A percentile compares a stretch with the other conserved stretches of the same genome.
Conservation (phyloP, 2,888 invertebrate species). For the Allacma fusca region DNA sequence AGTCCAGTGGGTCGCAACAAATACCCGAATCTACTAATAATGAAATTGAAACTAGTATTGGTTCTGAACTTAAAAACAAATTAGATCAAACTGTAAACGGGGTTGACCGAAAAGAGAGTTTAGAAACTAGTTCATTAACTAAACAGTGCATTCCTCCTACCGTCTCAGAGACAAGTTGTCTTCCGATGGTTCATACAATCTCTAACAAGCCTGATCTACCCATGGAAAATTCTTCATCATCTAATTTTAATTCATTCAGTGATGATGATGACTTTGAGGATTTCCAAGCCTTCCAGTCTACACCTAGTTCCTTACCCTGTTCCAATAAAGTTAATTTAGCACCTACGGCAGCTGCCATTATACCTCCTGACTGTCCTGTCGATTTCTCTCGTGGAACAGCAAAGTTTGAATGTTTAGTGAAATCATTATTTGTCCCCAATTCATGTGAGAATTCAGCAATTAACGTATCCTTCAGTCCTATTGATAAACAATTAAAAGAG, state of each 20-base stretch:
- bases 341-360: no score
- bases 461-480: slow-evolving; percentile 24
- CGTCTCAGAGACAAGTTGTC: no score
- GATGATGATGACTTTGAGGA: slow-evolving; percentile 50
- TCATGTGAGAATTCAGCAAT: neutral
- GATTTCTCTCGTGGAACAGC: no score
- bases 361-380: no score
- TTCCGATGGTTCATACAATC: no score
- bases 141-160: no score
- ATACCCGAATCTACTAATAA: neutral
- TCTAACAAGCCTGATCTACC: no score
- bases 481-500: slow-evolving; percentile 51
- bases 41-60: neutral
- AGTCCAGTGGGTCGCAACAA: slow-evolving; percentile 14
- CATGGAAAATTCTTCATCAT: neutral
- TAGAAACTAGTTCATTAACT: no score
- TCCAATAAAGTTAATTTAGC: no score
- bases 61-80: neutral
- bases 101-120: no score
- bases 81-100: no score
- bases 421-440: slow-evolving; percentile 37
- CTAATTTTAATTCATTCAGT: slow-evolving; percentile 26
- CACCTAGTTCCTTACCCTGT: neutral
- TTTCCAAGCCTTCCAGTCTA: slow-evolving; percentile 44
- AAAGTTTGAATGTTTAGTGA: slow-evolving; percentile 29